Percentiles rank a stretch among this genome's conserved stretches.
Conservation (phyloP, 2,797 vertebrate species). For the Sarcophilus harrisii region DNA sequence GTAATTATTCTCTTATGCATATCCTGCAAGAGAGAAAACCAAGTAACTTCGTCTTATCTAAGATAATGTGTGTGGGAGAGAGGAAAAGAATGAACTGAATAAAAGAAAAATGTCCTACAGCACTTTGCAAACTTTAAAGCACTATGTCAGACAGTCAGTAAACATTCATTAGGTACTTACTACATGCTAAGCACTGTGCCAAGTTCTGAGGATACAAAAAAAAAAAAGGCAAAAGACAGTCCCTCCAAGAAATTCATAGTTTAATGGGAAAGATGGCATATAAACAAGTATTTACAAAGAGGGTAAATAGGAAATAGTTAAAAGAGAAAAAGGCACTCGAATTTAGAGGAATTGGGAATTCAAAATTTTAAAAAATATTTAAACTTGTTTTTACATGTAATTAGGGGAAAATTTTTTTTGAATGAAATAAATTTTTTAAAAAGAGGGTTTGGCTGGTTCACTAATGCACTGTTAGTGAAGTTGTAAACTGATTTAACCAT, state of each 20-base stretch:
- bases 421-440: no score
- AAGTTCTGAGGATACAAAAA: neutral
- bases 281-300: neutral
- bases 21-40: constrained; percentile 16
- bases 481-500: no score
- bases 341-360: neutral
- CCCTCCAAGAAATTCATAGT: neutral
- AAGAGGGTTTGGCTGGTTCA: no score
- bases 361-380: no score
- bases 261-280: neutral
- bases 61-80: neutral
- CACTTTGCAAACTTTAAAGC: neutral
- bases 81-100: neutral
- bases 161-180: neutral
- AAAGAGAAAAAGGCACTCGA: neutral
- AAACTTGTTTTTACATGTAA: no score
- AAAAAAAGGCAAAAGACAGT: neutral
- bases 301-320: neutral
- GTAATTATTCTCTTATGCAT: constrained; percentile 5
- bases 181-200: neutral
- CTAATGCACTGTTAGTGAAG: no score
- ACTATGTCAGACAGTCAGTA: neutral
- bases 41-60: constrained; percentile 1
- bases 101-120: neutral
- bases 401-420: no score